Percentiles rank a stretch among this genome's conserved stretches.
These are phyloP conservation scores for Mycalesis mineus DNA, from an alignment of 2,888 invertebrate species.

Conservation along the genomic window DNA sequence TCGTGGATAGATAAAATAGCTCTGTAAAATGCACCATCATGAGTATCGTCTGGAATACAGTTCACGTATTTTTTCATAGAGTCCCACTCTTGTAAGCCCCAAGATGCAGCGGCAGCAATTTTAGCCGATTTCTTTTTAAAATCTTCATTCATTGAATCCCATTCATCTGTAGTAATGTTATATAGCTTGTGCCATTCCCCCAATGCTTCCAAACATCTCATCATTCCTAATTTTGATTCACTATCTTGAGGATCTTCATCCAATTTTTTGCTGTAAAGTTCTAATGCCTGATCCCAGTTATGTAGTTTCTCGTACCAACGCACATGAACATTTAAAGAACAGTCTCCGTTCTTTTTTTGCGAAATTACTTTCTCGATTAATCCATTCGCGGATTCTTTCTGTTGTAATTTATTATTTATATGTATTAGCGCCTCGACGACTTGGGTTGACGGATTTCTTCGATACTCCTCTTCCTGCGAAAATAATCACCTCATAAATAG, in stretches of 20 bases:
- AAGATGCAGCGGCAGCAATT: slow-evolving; percentile 95
- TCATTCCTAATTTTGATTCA: slow-evolving; percentile 93
- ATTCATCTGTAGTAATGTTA: slow-evolving; percentile 84
- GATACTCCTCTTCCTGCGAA: slow-evolving; percentile 91
- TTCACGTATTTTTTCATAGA: slow-evolving; percentile 94
- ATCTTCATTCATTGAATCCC: slow-evolving; percentile 69
- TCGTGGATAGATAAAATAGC: slow-evolving; percentile 94
- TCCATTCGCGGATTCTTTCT: slow-evolving; percentile 98
- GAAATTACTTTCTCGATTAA: slow-evolving; percentile 91
- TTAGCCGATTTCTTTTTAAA: slow-evolving; percentile 84
- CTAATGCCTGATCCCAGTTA: slow-evolving; percentile 97
- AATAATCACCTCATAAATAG: too few relatives aligned
- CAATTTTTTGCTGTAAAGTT: slow-evolving; percentile 89
- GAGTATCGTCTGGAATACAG: slow-evolving; percentile 91
- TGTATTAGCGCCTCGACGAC: slow-evolving; percentile 95
- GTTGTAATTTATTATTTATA: slow-evolving; percentile 98
- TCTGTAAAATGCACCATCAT: slow-evolving; percentile 96
- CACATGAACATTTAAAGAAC: slow-evolving; percentile 78
- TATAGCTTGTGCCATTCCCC: slow-evolving; percentile 97
- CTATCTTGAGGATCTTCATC: slow-evolving; percentile 82
- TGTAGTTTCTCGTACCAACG: slow-evolving; percentile 99
- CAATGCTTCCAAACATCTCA: slow-evolving; percentile 97
- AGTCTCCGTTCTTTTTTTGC: slow-evolving; percentile 82
- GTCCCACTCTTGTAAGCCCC: slow-evolving; percentile 97
- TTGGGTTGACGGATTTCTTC: slow-evolving; percentile 80